A percentile compares a stretch with the other conserved stretches of the same genome.
Conservation (phyloP, 1,140 invertebrate genomes). For the Archivesica marissinica region DNA sequence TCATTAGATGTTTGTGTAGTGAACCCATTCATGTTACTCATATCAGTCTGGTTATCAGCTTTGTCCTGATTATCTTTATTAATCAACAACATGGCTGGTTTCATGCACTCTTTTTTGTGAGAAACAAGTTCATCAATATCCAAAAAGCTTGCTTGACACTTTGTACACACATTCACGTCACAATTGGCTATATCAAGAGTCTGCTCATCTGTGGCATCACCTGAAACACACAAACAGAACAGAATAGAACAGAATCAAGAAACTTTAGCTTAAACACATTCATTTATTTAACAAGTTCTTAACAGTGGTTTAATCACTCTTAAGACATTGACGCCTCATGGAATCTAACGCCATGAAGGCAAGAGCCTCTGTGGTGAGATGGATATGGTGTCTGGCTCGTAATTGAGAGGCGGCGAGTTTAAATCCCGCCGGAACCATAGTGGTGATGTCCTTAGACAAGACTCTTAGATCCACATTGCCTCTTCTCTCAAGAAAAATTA, state of each 20-base stretch:
- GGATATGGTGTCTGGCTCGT: too few relatives aligned
- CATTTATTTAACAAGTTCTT: too few relatives aligned
- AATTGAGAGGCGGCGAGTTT: too few relatives aligned
- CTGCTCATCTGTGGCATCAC: conserved; percentile 17
- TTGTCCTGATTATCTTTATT: conserved; percentile 64
- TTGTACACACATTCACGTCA: conserved; percentile 74
- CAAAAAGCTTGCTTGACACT: conserved; percentile 73
- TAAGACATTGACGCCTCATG: too few relatives aligned
- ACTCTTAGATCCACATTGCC: too few relatives aligned
- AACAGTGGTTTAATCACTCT: too few relatives aligned
- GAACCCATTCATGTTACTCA: conserved; percentile 40
- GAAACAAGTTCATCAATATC: conserved; percentile 68
- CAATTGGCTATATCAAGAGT: conserved; percentile 24
- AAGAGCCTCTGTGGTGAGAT: too few relatives aligned
- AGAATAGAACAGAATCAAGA: neutral
- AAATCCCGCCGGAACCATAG: too few relatives aligned
- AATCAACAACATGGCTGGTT: conserved; percentile 65
- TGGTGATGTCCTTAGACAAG: too few relatives aligned
- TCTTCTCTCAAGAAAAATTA: too few relatives aligned
- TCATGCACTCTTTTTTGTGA: conserved; percentile 72
- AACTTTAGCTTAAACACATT: too few relatives aligned
- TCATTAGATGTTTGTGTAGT: conserved; percentile 31
- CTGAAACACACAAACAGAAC: conserved; percentile 43
- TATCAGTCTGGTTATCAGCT: conserved; percentile 53
- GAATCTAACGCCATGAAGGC: too few relatives aligned